These are phyloP conservation scores for Prietella phreatophila DNA, from an alignment of 2,113 vertebrate species.

Conservation along the genomic window DNA sequence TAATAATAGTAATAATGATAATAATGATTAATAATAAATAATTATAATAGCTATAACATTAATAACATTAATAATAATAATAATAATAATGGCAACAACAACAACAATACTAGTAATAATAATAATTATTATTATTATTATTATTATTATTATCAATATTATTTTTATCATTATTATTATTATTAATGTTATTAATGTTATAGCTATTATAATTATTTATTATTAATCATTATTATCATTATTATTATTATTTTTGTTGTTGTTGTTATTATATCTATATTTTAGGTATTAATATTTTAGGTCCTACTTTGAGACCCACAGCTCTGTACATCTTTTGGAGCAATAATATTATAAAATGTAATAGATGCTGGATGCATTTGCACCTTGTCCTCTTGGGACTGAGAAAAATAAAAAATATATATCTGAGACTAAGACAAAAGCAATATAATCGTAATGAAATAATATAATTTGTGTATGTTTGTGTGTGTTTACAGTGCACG, in stretches of 20 bases:
- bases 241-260: neutral
- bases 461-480: neutral
- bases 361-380: neutral
- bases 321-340: neutral
- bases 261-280: neutral
- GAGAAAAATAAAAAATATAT: neutral
- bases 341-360: neutral
- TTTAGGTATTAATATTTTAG: too few relatives aligned
- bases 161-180: too few relatives aligned
- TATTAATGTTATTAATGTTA: too few relatives aligned
- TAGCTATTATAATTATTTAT: too few relatives aligned
- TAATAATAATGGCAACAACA: too few relatives aligned
- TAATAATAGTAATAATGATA: too few relatives aligned
- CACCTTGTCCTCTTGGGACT: neutral
- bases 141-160: too few relatives aligned
- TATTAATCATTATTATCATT: neutral
- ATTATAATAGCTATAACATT: too few relatives aligned
- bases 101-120: too few relatives aligned
- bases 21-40: too few relatives aligned
- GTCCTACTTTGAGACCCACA: neutral
- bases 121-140: too few relatives aligned
- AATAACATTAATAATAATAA: too few relatives aligned
- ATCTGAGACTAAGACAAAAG: neutral
- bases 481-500: constrained; percentile 77
- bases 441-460: neutral